A percentile compares a stretch with the other conserved stretches of the same genome.
Evolutionary conservation across 2,888 invertebrate species (phyloP).

Genomic region (Antitype chi): DNA sequence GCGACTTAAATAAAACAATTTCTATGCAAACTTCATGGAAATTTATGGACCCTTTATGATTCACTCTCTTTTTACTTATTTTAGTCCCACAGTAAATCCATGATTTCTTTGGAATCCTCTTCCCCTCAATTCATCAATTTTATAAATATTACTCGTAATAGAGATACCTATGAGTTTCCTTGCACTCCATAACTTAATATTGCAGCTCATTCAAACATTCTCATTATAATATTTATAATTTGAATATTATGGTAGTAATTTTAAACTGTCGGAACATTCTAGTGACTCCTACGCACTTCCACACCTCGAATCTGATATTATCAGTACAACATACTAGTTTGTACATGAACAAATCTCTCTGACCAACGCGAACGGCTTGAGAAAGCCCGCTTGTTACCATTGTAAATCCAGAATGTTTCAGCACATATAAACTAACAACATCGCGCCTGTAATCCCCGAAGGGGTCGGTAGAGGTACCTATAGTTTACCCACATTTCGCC

Average conservation of each 20-base stretch:
- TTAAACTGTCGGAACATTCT: conserved; percentile 37
- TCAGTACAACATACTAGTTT: conserved; percentile 28
- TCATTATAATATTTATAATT: conserved; percentile 35
- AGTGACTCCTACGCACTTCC: conserved; percentile 46
- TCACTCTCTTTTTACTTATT: background rate
- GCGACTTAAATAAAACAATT: too few relatives aligned
- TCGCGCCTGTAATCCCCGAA: background rate
- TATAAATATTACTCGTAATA: background rate
- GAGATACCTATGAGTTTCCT: too few relatives aligned
- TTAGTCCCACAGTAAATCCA: background rate
- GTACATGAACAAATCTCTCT: conserved; percentile 8
- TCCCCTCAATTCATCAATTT: background rate
- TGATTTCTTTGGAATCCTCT: background rate
- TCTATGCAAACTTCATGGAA: too few relatives aligned
- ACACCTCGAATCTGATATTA: conserved; percentile 43
- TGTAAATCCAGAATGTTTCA: background rate
- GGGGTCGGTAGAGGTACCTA: background rate
- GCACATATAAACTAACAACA: background rate
- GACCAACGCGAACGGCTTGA: background rate
- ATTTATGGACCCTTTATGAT: background rate
- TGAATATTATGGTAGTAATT: conserved; percentile 47
- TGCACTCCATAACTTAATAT: conserved; percentile 21
- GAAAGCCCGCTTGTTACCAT: background rate
- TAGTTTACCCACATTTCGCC: background rate
- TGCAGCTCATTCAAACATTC: background rate